phyloP scores from a whole-genome alignment of 2,113 vertebrate genomes.

The Narcine bancroftii region DNA sequence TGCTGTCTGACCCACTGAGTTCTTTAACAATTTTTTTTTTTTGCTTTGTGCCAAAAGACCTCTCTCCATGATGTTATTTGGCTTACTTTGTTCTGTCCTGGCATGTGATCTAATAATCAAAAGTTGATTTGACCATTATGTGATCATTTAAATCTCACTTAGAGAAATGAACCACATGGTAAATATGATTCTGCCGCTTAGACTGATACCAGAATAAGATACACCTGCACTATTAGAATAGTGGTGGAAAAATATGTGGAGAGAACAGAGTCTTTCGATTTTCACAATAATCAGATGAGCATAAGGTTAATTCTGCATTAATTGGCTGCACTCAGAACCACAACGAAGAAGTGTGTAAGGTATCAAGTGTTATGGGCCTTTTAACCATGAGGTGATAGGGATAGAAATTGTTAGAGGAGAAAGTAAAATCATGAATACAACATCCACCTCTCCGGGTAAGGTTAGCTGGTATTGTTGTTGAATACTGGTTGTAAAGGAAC shows the following conservation, averaged over 20 bases:
- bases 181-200: background rate
- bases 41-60: background rate
- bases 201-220: background rate
- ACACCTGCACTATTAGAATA: background rate
- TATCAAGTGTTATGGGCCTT: background rate
- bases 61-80: background rate
- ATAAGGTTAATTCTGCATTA: background rate
- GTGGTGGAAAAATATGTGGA: background rate
- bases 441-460: background rate
- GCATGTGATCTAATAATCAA: background rate
- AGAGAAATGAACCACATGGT: background rate
- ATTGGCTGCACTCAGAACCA: background rate
- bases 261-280: background rate
- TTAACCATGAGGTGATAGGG: background rate
- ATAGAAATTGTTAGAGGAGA: background rate
- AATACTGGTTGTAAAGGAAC: background rate
- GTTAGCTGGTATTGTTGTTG: background rate
- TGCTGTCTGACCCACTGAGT: too few species aligned
- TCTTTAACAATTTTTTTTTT: too few species aligned
- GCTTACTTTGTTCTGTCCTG: background rate
- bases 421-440: background rate
- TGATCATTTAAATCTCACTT: background rate
- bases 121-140: background rate
- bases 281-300: background rate
- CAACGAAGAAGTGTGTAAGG: background rate